Evolutionary conservation across 2,888 invertebrate genomes (phyloP), one percentile per base, ranked within the genome.

Genomic region (Oligia latruncula): DNA sequence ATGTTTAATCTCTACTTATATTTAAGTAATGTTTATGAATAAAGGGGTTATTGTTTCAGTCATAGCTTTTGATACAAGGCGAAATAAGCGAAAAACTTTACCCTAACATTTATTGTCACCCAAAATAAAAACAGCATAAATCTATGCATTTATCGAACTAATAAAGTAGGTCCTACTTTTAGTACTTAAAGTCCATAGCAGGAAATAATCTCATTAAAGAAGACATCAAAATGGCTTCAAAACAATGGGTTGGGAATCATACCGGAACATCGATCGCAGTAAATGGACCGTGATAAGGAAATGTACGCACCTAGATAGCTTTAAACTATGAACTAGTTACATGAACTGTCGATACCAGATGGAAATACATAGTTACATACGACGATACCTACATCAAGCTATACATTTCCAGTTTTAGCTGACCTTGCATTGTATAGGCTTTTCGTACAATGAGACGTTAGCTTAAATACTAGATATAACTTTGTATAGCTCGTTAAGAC

Each of bases 161-260:
- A 74, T 65, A 81, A 20, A 55, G 62, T 40, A 82, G 4, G 13
- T 68, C 49, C 13, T 49, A 49, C 13, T 49, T 49, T 49, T 49
- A 5, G 15, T 60, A 55, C 23, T 13, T 4, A 52, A 23, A 70
- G 15, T 60, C n/a, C 71, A 81, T 55, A 23, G 55, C 72, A 79
- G 82, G 82, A 76, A 58, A 52, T 77, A 70, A 68, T 80, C 68
- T 67, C 73, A 87, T 79, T 82, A 85, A 87, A 77, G 74, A 84
- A 88, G 86, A 88, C 80, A 81, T 86, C 80, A 86, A 86, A 85
- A 82, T 80, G 60, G 40, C 71, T 62, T 46, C 75, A 75, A 86
- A 79, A 89, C 89, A 89, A 89, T 89, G 70, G 84, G 71, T 87
- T 87, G 81, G 67, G 67, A 81, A 85, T 88, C 89, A 89, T 86